A percentile compares a stretch with the other conserved stretches of the same genome.
Evolutionary conservation across 2,113 vertebrate species (phyloP).

Genomic region (Nothobranchius furzeri): DNA sequence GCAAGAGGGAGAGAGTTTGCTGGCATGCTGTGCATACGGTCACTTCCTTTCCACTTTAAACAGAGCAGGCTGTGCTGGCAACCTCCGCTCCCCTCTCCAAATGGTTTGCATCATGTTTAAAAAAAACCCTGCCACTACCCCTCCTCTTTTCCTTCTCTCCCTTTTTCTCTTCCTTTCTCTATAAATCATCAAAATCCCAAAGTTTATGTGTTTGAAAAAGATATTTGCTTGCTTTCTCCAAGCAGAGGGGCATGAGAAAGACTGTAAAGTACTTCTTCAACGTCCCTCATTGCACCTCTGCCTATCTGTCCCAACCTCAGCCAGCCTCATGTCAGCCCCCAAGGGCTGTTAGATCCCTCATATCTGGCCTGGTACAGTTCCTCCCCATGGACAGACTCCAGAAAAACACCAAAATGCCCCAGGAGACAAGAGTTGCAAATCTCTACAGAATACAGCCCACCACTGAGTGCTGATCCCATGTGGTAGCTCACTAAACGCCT

Average conservation of each 20-base stretch:
- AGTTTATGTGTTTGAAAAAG: slow-evolving; percentile 78
- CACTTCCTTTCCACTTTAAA: slow-evolving; percentile 99
- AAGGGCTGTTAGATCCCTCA: slow-evolving; percentile 50
- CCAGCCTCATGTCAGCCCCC: slow-evolving; percentile 47
- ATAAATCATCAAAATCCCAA: slow-evolving; percentile 84
- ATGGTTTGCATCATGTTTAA: slow-evolving; percentile 99
- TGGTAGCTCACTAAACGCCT: slow-evolving; percentile 29
- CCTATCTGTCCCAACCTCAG: slow-evolving; percentile 1
- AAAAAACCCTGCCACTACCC: slow-evolving; percentile 86
- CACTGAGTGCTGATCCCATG: slow-evolving; percentile 12
- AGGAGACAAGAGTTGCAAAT: slow-evolving; percentile 32
- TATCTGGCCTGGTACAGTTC: slow-evolving; percentile 46
- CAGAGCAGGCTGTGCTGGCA: slow-evolving; percentile 99
- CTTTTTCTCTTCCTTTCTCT: slow-evolving; percentile 76
- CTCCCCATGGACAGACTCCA: slow-evolving; percentile 48
- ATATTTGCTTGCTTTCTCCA: slow-evolving; percentile 55
- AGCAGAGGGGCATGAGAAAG: slow-evolving; percentile 71
- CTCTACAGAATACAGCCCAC: slow-evolving; percentile 18
- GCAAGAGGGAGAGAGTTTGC: slow-evolving; percentile 81
- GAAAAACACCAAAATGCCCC: slow-evolving; percentile 46
- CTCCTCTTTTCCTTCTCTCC: slow-evolving; percentile 43
- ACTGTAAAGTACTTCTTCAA: slow-evolving; percentile 69
- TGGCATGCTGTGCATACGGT: slow-evolving; percentile 99
- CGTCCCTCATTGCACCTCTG: slow-evolving; percentile 14
- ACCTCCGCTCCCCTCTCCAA: slow-evolving; percentile 91